Conservation (phyloP, 1,140 invertebrate species). For the Drosophila ohnishii region DNA sequence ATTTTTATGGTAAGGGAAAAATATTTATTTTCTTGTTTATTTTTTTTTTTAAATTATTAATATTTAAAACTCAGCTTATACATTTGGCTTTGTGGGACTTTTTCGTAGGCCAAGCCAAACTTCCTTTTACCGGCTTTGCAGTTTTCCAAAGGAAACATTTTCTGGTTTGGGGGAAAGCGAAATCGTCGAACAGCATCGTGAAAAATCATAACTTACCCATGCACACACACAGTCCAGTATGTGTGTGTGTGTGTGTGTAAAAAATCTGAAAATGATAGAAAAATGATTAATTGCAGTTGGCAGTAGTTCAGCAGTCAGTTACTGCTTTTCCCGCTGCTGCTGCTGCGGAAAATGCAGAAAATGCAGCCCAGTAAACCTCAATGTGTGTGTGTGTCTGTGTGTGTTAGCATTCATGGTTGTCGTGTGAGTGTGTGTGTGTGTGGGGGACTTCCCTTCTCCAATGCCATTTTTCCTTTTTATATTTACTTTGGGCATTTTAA, state of each 20-base stretch:
- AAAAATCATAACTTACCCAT: slow-evolving; percentile 63
- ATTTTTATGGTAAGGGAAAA: too few relatives aligned
- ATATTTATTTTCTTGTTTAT: too few relatives aligned
- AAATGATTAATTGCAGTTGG: slow-evolving; percentile 83
- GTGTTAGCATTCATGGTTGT: slow-evolving; percentile 59
- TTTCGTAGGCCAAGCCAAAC: background rate
- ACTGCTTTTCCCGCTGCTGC: slow-evolving; percentile 36
- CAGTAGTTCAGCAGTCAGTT: slow-evolving; percentile 80
- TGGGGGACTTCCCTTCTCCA: slow-evolving; percentile 2
- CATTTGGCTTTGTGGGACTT: background rate
- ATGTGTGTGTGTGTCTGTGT: slow-evolving; percentile 29
- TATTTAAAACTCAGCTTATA: background rate
- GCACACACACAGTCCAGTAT: slow-evolving; percentile 3
- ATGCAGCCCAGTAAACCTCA: slow-evolving; percentile 63
- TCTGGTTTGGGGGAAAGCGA: background rate
- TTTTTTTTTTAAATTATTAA: too few relatives aligned
- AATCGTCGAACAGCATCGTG: slow-evolving; percentile 41
- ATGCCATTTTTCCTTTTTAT: slow-evolving; percentile 21
- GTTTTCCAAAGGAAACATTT: slow-evolving; percentile 28
- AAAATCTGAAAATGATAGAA: slow-evolving; percentile 83
- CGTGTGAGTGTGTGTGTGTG: slow-evolving; percentile 21
- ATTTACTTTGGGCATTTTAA: slow-evolving; percentile 13
- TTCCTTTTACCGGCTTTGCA: background rate
- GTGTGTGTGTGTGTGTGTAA: slow-evolving; percentile 40
- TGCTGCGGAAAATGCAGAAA: slow-evolving; percentile 39